Evolutionary conservation across 1,140 invertebrate species (phyloP).

Genomic region (Stenopsyche tienmushanensis): DNA sequence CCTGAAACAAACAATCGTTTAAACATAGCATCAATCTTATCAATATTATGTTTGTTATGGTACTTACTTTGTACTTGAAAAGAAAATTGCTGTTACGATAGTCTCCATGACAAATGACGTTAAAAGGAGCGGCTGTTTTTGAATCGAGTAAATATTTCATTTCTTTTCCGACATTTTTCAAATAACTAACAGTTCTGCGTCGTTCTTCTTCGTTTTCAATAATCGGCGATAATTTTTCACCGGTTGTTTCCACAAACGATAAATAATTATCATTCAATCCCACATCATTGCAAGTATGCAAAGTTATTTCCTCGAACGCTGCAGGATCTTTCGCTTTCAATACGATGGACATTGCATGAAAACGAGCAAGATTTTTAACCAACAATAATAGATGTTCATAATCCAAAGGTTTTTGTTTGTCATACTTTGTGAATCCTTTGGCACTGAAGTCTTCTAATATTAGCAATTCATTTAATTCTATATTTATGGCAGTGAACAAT

Average conservation of each 20-base stretch:
- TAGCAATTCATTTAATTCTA: conserved; percentile 51
- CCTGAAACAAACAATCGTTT: too few relatives aligned
- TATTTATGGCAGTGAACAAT: conserved; percentile 46
- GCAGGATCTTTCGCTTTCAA: conserved; percentile 49
- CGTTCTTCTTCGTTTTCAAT: too few relatives aligned
- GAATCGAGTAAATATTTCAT: too few relatives aligned
- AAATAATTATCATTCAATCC: background rate
- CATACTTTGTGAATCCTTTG: conserved; percentile 49
- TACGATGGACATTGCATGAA: conserved; percentile 57
- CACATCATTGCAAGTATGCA: too few relatives aligned
- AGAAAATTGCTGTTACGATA: too few relatives aligned
- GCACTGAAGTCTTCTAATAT: conserved; percentile 57
- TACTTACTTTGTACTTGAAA: conserved; percentile 51
- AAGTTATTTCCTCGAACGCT: conserved; percentile 36
- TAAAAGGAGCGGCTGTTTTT: conserved; percentile 46
- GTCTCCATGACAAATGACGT: too few relatives aligned
- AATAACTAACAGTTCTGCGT: too few relatives aligned
- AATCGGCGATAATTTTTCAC: background rate
- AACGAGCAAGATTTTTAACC: conserved; percentile 54
- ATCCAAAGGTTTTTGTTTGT: conserved; percentile 52
- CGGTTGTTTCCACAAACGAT: background rate
- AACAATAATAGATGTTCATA: conserved; percentile 50
- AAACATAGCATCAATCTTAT: too few relatives aligned
- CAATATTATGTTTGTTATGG: background rate
- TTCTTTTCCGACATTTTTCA: too few relatives aligned